Conservation (phyloP, 2,113 vertebrate genomes). For the Ceyx melanurus region DNA sequence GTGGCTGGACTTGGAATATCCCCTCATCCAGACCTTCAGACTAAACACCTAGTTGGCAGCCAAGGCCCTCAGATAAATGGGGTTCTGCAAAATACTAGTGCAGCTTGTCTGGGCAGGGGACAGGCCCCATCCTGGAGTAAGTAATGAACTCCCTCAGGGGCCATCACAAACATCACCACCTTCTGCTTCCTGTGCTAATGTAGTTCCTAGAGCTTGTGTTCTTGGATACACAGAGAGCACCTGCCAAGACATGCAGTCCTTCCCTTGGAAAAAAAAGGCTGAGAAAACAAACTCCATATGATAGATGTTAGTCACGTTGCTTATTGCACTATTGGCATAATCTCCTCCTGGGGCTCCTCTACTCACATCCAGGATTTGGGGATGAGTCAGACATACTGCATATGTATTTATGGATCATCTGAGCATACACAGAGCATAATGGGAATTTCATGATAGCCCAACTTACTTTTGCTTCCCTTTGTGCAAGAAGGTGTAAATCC, state of each 20-base stretch:
- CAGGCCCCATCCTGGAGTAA: not conserved
- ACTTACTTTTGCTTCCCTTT: slow-evolving; percentile 13
- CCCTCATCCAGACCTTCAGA: not conserved
- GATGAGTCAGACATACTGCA: slow-evolving; percentile 32
- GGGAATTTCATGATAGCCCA: not conserved
- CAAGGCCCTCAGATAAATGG: fast-evolving
- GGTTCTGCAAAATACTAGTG: not conserved
- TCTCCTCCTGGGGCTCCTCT: not conserved
- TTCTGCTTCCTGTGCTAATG: not conserved
- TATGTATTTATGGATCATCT: not conserved
- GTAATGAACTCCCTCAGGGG: not conserved
- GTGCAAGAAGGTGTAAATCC: not conserved
- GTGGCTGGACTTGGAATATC: not conserved
- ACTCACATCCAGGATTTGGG: slow-evolving; percentile 36
- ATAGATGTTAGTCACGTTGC: slow-evolving; percentile 38
- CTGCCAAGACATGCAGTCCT: not conserved
- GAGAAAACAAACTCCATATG: slow-evolving; percentile 27
- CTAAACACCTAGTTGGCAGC: not conserved
- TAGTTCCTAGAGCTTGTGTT: slow-evolving; percentile 19
- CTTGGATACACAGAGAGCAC: not conserved
- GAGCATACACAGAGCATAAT: not conserved
- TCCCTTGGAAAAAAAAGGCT: not conserved
- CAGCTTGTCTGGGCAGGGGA: not conserved
- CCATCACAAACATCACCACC: not conserved
- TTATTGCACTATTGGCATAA: slow-evolving; percentile 45